Evolutionary conservation across 2,888 invertebrate genomes (phyloP), one percentile per base, ranked within the genome.

Genomic region (Panzeria rudis): DNA sequence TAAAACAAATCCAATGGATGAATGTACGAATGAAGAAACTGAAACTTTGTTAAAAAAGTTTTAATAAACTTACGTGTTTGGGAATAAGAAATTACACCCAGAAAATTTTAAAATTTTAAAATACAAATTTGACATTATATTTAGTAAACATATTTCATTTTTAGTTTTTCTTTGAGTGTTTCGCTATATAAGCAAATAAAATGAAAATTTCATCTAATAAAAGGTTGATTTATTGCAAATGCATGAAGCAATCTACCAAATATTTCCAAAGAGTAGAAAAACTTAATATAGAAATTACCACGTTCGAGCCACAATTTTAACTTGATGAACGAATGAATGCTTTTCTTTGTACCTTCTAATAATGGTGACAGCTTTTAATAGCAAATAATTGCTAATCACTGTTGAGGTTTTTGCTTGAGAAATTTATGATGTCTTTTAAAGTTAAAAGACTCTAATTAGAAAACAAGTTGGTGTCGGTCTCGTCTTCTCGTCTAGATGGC

Each of bases 371-470:
- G 71, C 79, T 64, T 76, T 71, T 72, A 79, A 71, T 38, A 75
- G 79, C 41, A 50, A 56, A 47, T 71, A 79, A 80, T 84, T 79
- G 79, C 64, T 72, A 84, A 80, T 76, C 75, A 84, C 71, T 71
- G 64, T n/a, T 41, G 23, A 41, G 32, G 62, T 23, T 68, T 73
- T 52, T 56, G 15, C 25, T n/a, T 25, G 29, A 6, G 25, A 15
- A 54, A 29, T 6, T 54, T 7, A 29, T 50, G 50, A 29, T 41
- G 59, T 66, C 41, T 50, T 72, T 56, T 71, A 9, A 20, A 71
- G 50, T 56, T 66, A 41, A 61, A 41, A 17, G 68, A 47, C 38
- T 47, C 7, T 66, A 77, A 77, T 83, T 78, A 66, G 64, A 17
- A 50, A 50, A 71, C 64, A 66, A 15, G 44, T 47, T 75, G 38